A percentile compares a stretch with the other conserved stretches of the same genome.
These are phyloP conservation scores for Lepidonotus clava DNA, from an alignment of 2,888 invertebrate genomes.

Conservation along the genomic window DNA sequence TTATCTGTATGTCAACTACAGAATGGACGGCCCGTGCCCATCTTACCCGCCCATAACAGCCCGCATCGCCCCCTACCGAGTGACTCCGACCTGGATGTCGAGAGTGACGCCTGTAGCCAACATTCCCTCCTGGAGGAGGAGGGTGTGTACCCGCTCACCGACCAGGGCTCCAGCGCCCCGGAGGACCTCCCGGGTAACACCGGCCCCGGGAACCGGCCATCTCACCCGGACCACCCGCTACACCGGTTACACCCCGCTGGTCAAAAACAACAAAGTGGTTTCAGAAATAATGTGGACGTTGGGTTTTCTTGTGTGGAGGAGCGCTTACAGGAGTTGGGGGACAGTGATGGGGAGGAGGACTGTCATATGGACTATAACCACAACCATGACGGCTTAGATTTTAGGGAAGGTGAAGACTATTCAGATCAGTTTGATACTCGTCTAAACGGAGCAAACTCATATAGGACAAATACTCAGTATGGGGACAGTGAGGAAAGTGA, in stretches of 20 bases:
- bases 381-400: slow-evolving; percentile 55
- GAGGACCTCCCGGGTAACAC: too few species aligned
- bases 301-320: too few species aligned
- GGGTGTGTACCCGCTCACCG: slow-evolving; percentile 65
- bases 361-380: slow-evolving; percentile 64
- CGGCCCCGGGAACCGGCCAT: too few species aligned
- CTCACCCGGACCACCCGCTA: too few species aligned
- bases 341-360: slow-evolving; percentile 63
- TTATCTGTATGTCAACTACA: too few species aligned
- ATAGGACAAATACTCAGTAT: not conserved
- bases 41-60: slow-evolving; percentile 60
- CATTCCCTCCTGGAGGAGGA: slow-evolving; percentile 69
- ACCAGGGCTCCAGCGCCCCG: slow-evolving; percentile 62
- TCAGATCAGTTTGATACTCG: too few species aligned
- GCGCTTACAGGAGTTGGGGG: too few species aligned
- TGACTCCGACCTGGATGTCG: slow-evolving; percentile 68
- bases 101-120: slow-evolving; percentile 72
- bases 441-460: too few species aligned
- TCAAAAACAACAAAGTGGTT: too few species aligned
- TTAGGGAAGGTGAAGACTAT: slow-evolving; percentile 58
- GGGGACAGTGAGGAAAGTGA: slow-evolving; percentile 50
- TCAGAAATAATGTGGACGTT: too few species aligned
- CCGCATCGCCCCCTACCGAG: not conserved
- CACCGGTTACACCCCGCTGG: too few species aligned
- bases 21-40: slow-evolving; percentile 24